Conservation (phyloP, 2,113 vertebrate species). For the Scortum barcoo region DNA sequence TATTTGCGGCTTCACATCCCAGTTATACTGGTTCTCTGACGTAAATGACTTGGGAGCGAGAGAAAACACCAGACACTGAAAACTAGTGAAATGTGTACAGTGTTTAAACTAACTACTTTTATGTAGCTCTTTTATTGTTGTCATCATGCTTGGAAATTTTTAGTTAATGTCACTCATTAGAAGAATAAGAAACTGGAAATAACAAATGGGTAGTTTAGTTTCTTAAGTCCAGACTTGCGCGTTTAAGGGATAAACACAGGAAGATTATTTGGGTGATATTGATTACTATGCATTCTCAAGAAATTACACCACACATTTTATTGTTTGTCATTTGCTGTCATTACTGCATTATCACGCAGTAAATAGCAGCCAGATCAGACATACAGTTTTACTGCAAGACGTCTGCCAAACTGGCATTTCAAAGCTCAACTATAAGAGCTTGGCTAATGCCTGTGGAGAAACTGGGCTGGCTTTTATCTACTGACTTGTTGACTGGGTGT, state of each 20-base stretch:
- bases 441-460: background rate
- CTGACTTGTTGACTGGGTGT: background rate
- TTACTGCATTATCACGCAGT: background rate
- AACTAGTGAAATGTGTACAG: background rate
- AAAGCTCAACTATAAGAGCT: background rate
- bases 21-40: conserved; percentile 16
- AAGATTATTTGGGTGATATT: background rate
- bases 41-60: background rate
- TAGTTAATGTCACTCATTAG: background rate
- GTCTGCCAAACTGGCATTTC: background rate
- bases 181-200: background rate
- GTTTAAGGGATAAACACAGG: background rate
- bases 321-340: background rate
- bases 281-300: background rate
- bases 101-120: background rate
- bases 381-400: too few species aligned
- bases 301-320: background rate
- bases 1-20: background rate
- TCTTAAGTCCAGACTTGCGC: background rate
- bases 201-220: too few species aligned
- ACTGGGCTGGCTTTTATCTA: background rate
- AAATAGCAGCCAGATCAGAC: background rate
- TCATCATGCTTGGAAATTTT: background rate
- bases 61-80: background rate
- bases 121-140: conserved; percentile 4